A percentile compares a stretch with the other conserved stretches of the same genome.
Evolutionary conservation across 2,797 vertebrate species (phyloP).

Genomic region (Xenentodon cancila): DNA sequence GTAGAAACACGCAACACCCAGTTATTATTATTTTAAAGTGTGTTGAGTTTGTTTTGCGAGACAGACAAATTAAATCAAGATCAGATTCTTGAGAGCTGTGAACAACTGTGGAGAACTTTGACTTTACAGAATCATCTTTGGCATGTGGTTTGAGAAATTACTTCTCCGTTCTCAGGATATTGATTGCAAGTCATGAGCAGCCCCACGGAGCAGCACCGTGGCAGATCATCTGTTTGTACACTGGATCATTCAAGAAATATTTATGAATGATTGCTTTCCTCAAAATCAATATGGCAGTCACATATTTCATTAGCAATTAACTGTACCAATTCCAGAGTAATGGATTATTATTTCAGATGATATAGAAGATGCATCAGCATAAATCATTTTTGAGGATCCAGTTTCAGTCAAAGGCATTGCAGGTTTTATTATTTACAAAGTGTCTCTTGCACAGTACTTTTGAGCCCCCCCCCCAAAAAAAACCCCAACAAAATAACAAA

Average conservation of each 20-base stretch:
- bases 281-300: constrained; percentile 74
- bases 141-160: constrained; percentile 32
- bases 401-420: constrained; percentile 23
- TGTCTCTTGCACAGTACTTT: constrained; percentile 25
- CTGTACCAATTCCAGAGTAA: constrained; percentile 69
- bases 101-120: constrained; percentile 17
- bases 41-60: neutral
- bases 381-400: constrained; percentile 61
- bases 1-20: constrained; percentile 1
- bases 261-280: constrained; percentile 62
- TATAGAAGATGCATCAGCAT: constrained; percentile 67
- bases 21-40: too few species aligned
- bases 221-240: constrained; percentile 51
- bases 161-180: constrained; percentile 48
- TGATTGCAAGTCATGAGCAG: constrained; percentile 44
- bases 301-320: constrained; percentile 79
- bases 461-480: too few species aligned
- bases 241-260: constrained; percentile 59
- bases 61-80: constrained; percentile 27
- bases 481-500: too few species aligned
- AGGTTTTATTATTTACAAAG: constrained; percentile 53
- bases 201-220: constrained; percentile 2
- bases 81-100: neutral
- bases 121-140: constrained; percentile 37
- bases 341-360: constrained; percentile 68